phyloP scores from a whole-genome alignment of 2,888 invertebrate species.

The Drosophila flavopinicola region DNA sequence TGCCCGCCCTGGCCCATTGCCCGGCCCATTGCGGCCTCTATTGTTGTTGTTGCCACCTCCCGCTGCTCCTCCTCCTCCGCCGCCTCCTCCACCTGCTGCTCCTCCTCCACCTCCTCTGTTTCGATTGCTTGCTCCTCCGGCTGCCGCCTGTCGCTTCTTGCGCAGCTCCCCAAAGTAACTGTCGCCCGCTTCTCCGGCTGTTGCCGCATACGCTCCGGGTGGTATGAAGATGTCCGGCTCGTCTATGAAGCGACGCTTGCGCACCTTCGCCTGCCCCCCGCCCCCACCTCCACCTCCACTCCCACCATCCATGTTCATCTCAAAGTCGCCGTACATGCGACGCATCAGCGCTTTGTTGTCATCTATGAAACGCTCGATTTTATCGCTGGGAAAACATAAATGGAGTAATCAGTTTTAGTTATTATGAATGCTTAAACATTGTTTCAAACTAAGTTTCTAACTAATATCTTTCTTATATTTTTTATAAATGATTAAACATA shows the following conservation, averaged over 20 bases:
- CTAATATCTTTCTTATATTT: too few species aligned
- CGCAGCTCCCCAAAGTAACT: slow-evolving; percentile 86
- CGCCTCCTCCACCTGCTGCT: slow-evolving; percentile 40
- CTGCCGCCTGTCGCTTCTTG: slow-evolving; percentile 85
- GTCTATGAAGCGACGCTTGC: slow-evolving; percentile 83
- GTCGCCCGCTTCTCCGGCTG: slow-evolving; percentile 85
- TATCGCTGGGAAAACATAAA: slow-evolving; percentile 90
- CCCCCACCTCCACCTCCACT: slow-evolving; percentile 80
- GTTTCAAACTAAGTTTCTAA: too few species aligned
- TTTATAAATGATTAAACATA: too few species aligned
- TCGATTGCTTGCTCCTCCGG: slow-evolving; percentile 57
- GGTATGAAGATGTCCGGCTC: slow-evolving; percentile 83
- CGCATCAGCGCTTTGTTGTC: slow-evolving; percentile 97
- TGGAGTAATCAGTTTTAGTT: too few species aligned
- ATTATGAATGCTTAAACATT: too few species aligned
- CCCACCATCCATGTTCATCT: slow-evolving; percentile 85
- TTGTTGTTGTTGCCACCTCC: slow-evolving; percentile 28
- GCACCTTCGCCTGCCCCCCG: slow-evolving; percentile 84
- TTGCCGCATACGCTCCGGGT: slow-evolving; percentile 86
- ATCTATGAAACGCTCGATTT: slow-evolving; percentile 96
- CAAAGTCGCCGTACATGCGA: slow-evolving; percentile 96
- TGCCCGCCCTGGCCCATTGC: slow-evolving; percentile 39
- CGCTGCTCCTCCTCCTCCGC: background rate
- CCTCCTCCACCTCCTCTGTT: slow-evolving; percentile 50
- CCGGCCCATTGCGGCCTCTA: slow-evolving; percentile 31